These are phyloP conservation scores for Capitella teleta DNA, from an alignment of 1,140 invertebrate genomes.

Conservation along the genomic window DNA sequence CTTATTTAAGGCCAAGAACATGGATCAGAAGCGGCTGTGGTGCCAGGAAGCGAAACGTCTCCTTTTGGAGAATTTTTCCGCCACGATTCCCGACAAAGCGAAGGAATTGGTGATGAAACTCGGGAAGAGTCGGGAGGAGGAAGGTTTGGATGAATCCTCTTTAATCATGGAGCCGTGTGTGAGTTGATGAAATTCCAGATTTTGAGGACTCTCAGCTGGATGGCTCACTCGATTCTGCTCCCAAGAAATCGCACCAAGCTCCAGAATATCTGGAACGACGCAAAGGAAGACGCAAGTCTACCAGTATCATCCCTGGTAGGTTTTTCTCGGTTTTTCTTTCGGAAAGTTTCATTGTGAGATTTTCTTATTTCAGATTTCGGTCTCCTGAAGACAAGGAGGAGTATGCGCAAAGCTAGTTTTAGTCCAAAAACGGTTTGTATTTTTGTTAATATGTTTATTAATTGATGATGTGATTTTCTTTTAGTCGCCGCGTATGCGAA, in stretches of 20 bases:
- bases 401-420: neutral
- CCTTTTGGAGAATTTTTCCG: constrained; percentile 88
- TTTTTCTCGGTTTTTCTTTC: neutral
- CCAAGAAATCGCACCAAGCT: constrained; percentile 51
- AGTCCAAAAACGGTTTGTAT: neutral
- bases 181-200: neutral
- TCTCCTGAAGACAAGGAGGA: neutral
- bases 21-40: constrained; percentile 90
- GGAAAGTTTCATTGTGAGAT: neutral
- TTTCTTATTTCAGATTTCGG: neutral
- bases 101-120: constrained; percentile 83
- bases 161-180: neutral
- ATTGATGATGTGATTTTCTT: neutral
- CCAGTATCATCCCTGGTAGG: constrained; percentile 20
- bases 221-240: neutral
- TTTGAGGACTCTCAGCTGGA: neutral
- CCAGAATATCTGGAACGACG: constrained; percentile 73
- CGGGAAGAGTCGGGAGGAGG: constrained; percentile 51
- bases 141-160: neutral
- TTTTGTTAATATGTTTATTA: neutral
- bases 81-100: constrained; percentile 84
- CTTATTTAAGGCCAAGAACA: constrained; percentile 48
- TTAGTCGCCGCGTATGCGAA: too few relatives aligned
- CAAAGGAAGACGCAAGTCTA: constrained; percentile 26
- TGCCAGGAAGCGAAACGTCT: constrained; percentile 77